Percentiles rank a stretch among this genome's conserved stretches.
Conservation (phyloP, 2,113 vertebrate genomes). For the Microcebus ravelobensis region DNA sequence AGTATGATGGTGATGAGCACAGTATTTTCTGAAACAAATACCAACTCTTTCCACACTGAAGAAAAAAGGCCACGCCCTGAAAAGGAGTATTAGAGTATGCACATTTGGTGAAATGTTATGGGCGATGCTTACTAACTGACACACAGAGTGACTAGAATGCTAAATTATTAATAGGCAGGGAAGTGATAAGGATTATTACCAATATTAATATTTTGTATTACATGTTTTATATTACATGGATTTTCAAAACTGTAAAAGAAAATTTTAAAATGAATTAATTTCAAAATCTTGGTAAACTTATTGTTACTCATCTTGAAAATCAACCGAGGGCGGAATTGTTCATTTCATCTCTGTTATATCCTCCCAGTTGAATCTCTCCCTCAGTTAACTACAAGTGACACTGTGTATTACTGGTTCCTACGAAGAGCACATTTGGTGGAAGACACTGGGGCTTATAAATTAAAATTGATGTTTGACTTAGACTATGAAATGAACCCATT, state of each 20-base stretch:
- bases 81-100: neutral
- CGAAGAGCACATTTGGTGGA: neutral
- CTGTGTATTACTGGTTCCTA: neutral
- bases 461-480: conserved; percentile 37
- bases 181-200: neutral
- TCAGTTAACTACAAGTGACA: neutral
- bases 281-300: neutral
- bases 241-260: neutral
- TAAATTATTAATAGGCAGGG: neutral
- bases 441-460: neutral
- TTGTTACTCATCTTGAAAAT: neutral
- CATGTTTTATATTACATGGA: neutral
- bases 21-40: conserved; percentile 14
- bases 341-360: neutral
- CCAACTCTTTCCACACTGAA: neutral
- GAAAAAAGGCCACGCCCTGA: neutral
- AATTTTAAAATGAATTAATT: neutral
- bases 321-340: neutral
- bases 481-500: conserved; percentile 25
- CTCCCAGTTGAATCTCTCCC: neutral
- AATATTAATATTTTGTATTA: neutral
- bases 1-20: neutral
- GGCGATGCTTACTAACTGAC: neutral
- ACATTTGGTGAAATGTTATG: neutral
- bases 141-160: neutral